A percentile compares a stretch with the other conserved stretches of the same genome.
phyloP scores from a whole-genome alignment of 2,888 invertebrate species.

The Andrena fulva region DNA sequence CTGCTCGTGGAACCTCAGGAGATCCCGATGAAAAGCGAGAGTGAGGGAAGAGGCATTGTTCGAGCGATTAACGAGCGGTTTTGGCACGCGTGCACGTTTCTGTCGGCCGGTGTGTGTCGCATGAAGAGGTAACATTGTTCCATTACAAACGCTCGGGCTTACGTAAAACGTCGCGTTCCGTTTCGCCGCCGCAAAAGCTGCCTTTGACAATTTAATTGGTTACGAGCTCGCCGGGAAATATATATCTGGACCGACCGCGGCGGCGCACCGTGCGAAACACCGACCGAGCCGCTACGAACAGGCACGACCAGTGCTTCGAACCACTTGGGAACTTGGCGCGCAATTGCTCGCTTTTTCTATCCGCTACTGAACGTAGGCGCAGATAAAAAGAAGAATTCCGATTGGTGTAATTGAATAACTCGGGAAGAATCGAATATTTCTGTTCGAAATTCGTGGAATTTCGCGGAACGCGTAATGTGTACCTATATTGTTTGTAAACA shows the following conservation, averaged over 20 bases:
- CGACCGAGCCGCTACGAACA: neutral
- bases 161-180: slow-evolving; percentile 40
- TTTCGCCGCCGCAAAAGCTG: slow-evolving; percentile 40
- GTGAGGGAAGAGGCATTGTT: slow-evolving; percentile 22
- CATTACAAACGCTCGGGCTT: slow-evolving; percentile 15
- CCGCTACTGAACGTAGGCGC: too few species aligned
- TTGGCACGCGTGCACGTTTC: slow-evolving; percentile 37
- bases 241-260: neutral
- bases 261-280: slow-evolving; percentile 31
- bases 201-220: slow-evolving; percentile 59
- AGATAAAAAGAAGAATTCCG: too few species aligned
- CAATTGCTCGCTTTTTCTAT: too few species aligned
- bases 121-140: slow-evolving; percentile 33
- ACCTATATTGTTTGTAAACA: too few species aligned
- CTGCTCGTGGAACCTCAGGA: slow-evolving; percentile 14
- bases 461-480: too few species aligned
- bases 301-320: neutral
- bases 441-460: too few species aligned
- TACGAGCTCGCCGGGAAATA: slow-evolving; percentile 22
- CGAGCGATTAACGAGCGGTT: slow-evolving; percentile 41
- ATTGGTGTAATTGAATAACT: too few species aligned
- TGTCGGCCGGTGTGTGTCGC: slow-evolving; percentile 21
- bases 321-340: neutral
- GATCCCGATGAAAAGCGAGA: slow-evolving; percentile 30
- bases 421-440: too few species aligned